Evolutionary conservation across 2,888 invertebrate species (phyloP).

Genomic region (Pseudococcus longispinus): DNA sequence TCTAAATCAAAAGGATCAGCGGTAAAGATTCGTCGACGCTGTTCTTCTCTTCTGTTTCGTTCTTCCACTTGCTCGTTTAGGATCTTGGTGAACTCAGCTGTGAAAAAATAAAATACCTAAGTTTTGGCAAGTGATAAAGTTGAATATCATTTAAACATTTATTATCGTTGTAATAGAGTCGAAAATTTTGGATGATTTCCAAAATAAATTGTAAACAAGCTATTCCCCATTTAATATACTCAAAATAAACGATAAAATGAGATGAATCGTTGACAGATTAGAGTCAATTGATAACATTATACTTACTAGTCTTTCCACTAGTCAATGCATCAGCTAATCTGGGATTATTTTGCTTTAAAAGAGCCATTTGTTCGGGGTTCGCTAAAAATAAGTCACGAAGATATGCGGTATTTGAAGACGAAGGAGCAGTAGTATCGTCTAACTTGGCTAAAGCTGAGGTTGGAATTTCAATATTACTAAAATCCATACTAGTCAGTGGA

Average conservation of each 20-base stretch:
- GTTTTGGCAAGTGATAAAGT: background rate
- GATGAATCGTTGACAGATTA: background rate
- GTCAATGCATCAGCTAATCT: conserved; percentile 88
- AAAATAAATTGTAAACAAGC: background rate
- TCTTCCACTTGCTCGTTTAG: conserved; percentile 83
- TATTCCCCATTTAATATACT: background rate
- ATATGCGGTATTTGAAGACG: conserved; percentile 71
- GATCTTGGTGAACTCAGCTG: conserved; percentile 80
- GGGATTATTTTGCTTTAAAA: conserved; percentile 92
- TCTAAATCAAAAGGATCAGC: conserved; percentile 96
- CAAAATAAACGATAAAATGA: background rate
- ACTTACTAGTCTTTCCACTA: conserved; percentile 63
- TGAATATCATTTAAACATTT: background rate
- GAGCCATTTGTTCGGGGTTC: conserved; percentile 88
- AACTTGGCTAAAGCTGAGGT: conserved; percentile 61
- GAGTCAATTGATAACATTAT: background rate
- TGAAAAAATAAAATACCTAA: conserved; percentile 59
- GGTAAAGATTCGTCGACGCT: conserved; percentile 84
- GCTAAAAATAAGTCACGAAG: conserved; percentile 86
- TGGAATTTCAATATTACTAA: conserved; percentile 85
- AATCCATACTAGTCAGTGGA: conserved; percentile 70
- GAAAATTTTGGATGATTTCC: background rate
- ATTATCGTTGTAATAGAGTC: background rate
- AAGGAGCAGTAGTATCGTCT: background rate
- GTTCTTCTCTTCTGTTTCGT: conserved; percentile 81